Percentiles rank a stretch among this genome's conserved stretches.
Conservation (phyloP, 2,888 invertebrate species). For the Microctonus aethiopoides region DNA sequence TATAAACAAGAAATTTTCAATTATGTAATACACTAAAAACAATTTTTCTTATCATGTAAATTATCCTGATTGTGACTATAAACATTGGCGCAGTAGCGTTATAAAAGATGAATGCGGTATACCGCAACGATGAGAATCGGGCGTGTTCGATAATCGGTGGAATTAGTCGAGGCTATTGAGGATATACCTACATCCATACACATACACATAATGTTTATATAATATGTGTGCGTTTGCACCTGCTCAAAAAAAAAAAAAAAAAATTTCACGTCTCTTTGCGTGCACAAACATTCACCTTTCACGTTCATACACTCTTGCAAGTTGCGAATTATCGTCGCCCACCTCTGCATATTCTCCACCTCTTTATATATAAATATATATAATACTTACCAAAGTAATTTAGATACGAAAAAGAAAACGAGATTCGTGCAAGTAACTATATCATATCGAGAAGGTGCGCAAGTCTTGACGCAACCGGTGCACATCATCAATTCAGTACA, state of each 20-base stretch:
- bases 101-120: slow-evolving; percentile 25
- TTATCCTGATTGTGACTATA: slow-evolving; percentile 30
- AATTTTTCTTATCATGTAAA: slow-evolving; percentile 28
- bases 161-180: slow-evolving; percentile 49
- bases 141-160: slow-evolving; percentile 47
- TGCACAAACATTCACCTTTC: slow-evolving; percentile 2
- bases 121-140: slow-evolving; percentile 3
- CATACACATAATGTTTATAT: neutral
- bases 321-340: slow-evolving; percentile 21
- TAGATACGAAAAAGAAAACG: slow-evolving; percentile 38
- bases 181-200: slow-evolving; percentile 6
- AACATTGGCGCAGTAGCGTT: slow-evolving; percentile 29
- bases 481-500: slow-evolving; percentile 18
- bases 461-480: slow-evolving; percentile 20
- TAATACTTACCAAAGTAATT: slow-evolving; percentile 37
- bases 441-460: slow-evolving; percentile 25
- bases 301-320: slow-evolving; percentile 5
- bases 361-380: neutral
- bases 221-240: neutral
- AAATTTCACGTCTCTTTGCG: neutral
- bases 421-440: neutral
- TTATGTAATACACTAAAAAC: no score
- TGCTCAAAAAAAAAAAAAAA: neutral
- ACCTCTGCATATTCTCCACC: slow-evolving; percentile 11
- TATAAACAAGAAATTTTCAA: no score